Percentiles rank a stretch among this genome's conserved stretches.
phyloP scores from a whole-genome alignment of 2,797 vertebrate species.

The Brachyalestes nurse region DNA sequence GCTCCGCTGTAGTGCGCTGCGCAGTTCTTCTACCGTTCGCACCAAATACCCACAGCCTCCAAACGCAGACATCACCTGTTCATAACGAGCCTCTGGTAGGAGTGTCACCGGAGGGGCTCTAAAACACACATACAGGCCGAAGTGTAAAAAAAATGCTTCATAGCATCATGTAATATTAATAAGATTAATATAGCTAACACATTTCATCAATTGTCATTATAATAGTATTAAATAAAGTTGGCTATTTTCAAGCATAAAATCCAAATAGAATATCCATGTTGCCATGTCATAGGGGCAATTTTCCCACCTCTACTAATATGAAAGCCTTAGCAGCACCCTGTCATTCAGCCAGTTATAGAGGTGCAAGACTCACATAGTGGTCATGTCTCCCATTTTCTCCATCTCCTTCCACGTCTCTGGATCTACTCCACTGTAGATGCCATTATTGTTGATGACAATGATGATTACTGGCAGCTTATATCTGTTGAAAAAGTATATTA shows the following conservation, averaged over 20 bases:
- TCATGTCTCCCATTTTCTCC: slow-evolving; percentile 83
- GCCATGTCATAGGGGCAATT: not conserved
- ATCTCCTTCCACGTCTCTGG: slow-evolving; percentile 84
- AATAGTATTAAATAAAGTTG: not conserved
- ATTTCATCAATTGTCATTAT: not conserved
- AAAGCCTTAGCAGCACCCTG: not conserved
- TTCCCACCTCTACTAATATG: not conserved
- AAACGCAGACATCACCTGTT: slow-evolving; percentile 90
- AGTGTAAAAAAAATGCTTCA: no score
- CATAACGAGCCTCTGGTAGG: slow-evolving; percentile 90
- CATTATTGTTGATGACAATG: slow-evolving; percentile 96
- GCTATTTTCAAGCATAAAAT: no score
- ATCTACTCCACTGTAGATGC: slow-evolving; percentile 93
- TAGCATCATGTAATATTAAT: no score
- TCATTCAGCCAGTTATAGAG: not conserved
- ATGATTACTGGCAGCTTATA: slow-evolving; percentile 91
- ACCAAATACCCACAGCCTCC: slow-evolving; percentile 92
- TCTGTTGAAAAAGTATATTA: slow-evolving; percentile 69
- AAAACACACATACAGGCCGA: slow-evolving; percentile 27
- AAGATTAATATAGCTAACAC: no score
- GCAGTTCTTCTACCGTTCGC: slow-evolving; percentile 86
- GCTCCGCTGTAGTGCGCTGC: slow-evolving; percentile 79
- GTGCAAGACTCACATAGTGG: slow-evolving; percentile 77
- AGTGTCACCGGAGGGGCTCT: slow-evolving; percentile 90
- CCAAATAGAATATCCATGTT: not conserved